Base-by-base conservation (phyloP, 2,113 vertebrate species). In the Nettapus auritus region DNA sequence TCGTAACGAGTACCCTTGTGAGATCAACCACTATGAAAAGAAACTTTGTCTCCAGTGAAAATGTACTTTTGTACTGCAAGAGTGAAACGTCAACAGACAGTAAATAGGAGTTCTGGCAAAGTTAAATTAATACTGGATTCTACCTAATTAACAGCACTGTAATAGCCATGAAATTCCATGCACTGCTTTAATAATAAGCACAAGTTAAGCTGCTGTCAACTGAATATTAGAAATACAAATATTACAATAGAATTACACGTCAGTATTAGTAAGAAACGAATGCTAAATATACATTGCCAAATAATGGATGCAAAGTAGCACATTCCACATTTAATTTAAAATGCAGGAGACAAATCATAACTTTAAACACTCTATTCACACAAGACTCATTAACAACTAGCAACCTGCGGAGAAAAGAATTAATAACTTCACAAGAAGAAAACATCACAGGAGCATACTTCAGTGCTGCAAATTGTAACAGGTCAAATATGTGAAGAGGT, bases 281-380 rank as follows among this genome's bases (percentile, higher is more conserved):
- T n/a, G 44, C 57, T 91, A 78, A 71, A 76, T 57, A 89, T 9
- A 77, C 8, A 57, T 53, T 8, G 79, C 18, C 34, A 85, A 75
- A 64, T 42, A 87, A 91, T 85, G 22, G 48, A 68, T 50, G 71
- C 10, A 50, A 77, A 87, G 23, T 21, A 11, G 16, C 46, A 22
- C 8, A 46, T 48, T 86, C 90, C 59, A 77, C 28, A 77, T 64
- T 86, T 78, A 70, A 91, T 84, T 93, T 87, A 86, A 93, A 94
- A 75, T 9, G 34, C 21, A 13, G n/a, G 60, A 79, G 22, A 96
- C 28, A 84, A 86, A 90, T 33, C 18, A 20, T 53, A 82, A 63
- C 21, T 66, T 76, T 34, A 85, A 56, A 82, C 7, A 18, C 55
- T 81, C 57, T 69, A 59, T 60, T 93, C 29, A 82, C 46, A 80